Evolutionary conservation across 2,113 vertebrate species (phyloP).

Genomic region (Cryptotis parvus): DNA sequence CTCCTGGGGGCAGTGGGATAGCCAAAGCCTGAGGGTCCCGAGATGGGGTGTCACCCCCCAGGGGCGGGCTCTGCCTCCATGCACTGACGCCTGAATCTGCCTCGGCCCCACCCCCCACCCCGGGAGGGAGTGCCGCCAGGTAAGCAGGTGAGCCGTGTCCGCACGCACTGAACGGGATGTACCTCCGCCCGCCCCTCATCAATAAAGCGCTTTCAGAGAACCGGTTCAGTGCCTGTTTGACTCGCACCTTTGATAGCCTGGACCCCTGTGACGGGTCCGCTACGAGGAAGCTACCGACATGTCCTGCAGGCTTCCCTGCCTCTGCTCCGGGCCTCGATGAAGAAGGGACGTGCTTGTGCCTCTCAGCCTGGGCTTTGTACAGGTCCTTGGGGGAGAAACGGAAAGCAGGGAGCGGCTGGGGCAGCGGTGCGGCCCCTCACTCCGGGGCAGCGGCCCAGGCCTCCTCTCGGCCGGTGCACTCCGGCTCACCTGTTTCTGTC

Average conservation of each 20-base stretch:
- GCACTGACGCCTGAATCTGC: too few relatives aligned
- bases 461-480: too few relatives aligned
- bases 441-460: not conserved
- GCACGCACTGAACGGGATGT: conserved; percentile 77
- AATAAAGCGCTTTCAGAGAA: conserved; percentile 88
- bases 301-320: not conserved
- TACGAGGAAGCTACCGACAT: not conserved
- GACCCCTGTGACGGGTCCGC: not conserved
- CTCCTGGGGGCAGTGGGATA: too few relatives aligned
- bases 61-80: too few relatives aligned
- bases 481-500: not conserved
- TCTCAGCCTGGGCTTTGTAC: not conserved
- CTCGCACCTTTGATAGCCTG: conserved; percentile 40
- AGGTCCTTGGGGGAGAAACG: not conserved
- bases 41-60: too few relatives aligned
- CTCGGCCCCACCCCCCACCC: too few relatives aligned
- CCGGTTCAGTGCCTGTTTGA: conserved; percentile 86
- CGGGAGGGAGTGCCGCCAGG: conserved; percentile 62
- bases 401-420: not conserved
- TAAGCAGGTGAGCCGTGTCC: conserved; percentile 71
- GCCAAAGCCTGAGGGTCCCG: too few relatives aligned
- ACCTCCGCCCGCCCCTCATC: conserved; percentile 65
- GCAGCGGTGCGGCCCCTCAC: not conserved
- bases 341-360: conserved; percentile 55
- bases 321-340: conserved; percentile 57